Conservation (phyloP, 1,140 invertebrate genomes). For the Oedothorax gibbosus region DNA sequence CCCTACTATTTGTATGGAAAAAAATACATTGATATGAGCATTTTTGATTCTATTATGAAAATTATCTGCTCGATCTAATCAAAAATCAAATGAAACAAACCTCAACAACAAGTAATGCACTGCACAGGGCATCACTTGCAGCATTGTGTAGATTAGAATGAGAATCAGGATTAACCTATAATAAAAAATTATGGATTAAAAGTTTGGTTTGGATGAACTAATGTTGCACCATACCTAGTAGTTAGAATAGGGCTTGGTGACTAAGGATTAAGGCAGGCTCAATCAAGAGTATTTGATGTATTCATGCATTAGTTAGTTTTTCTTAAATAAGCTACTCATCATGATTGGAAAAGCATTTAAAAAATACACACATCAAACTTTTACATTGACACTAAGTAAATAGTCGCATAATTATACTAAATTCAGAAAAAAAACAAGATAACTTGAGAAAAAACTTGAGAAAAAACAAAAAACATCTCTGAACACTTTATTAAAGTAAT, state of each 20-base stretch:
- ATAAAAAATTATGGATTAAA: background rate
- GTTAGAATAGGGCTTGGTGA: no score
- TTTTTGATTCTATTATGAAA: background rate
- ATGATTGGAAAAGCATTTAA: no score
- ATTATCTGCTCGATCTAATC: background rate
- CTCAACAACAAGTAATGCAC: slow-evolving; percentile 72
- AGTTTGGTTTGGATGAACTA: no score
- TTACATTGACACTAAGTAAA: background rate
- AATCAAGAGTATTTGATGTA: no score
- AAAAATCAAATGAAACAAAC: slow-evolving; percentile 13
- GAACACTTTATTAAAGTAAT: background rate
- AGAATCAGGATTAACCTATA: slow-evolving; percentile 68
- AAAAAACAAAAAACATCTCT: background rate
- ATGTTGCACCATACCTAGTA: no score
- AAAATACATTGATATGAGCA: no score
- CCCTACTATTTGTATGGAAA: no score
- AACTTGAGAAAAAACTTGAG: background rate
- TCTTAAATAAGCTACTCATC: no score
- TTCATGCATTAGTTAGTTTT: no score
- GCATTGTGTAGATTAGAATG: slow-evolving; percentile 84
- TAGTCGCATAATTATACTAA: background rate
- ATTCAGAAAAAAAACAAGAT: no score
- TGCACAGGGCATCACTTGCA: slow-evolving; percentile 90
- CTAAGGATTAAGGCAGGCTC: no score
- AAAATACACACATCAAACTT: background rate